A percentile compares a stretch with the other conserved stretches of the same genome.
Conservation (phyloP, 2,113 vertebrate genomes). For the Craseonycteris thonglongyai region DNA sequence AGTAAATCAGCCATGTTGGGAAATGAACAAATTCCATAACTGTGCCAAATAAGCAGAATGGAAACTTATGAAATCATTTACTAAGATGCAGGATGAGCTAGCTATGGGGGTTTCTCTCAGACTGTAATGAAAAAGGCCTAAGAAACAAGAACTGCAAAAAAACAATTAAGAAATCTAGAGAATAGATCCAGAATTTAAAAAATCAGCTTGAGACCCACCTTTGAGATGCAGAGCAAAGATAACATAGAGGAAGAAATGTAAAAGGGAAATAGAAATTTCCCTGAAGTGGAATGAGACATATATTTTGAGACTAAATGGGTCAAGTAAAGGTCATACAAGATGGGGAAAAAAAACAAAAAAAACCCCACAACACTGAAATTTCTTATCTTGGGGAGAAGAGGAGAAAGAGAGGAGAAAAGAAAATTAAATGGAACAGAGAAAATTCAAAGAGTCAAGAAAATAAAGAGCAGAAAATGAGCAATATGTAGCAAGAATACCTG, state of each 20-base stretch:
- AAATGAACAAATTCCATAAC: neutral
- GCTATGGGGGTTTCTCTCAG: neutral
- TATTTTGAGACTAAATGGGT: neutral
- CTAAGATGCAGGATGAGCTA: neutral
- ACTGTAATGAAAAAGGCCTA: neutral
- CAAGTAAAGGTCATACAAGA: neutral
- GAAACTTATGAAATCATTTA: neutral
- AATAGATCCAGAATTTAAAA: neutral
- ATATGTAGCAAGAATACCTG: neutral
- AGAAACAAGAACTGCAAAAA: neutral
- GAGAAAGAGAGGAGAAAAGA: neutral
- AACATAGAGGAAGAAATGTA: neutral
- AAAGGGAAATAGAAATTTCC: neutral
- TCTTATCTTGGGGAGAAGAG: neutral
- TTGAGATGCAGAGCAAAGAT: neutral
- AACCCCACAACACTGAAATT: neutral
- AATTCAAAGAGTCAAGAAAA: neutral
- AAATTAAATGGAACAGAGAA: neutral
- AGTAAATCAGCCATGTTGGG: neutral
- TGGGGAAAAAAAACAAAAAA: slow-evolving; percentile 35
- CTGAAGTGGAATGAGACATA: neutral
- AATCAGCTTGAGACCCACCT: neutral
- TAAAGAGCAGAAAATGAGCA: neutral
- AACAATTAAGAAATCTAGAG: neutral
- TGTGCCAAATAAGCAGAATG: neutral